phyloP scores from a whole-genome alignment of 2,797 vertebrate genomes.

The Psittacula echo region DNA sequence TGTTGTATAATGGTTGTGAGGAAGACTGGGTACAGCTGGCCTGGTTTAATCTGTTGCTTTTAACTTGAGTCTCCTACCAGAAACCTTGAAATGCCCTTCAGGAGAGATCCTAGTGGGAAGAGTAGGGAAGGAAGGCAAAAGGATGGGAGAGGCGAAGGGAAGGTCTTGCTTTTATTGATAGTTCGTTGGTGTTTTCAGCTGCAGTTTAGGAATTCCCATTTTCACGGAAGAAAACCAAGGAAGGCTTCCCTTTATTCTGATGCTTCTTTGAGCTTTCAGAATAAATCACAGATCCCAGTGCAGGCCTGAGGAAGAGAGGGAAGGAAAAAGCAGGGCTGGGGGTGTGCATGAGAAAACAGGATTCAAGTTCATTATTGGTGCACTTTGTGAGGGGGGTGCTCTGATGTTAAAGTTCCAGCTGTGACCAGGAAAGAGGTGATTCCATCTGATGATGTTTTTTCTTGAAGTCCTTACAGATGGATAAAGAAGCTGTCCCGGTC shows the following conservation, averaged over 20 bases:
- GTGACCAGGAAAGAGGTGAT: not conserved
- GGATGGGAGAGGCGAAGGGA: not conserved
- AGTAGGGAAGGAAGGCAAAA: not conserved
- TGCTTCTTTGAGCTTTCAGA: not conserved
- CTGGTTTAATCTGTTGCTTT: not conserved
- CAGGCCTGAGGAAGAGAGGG: not conserved
- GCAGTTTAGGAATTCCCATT: not conserved
- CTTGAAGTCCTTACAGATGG: constrained; percentile 64
- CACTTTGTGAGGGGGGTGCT: not conserved
- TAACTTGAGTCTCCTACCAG: not conserved
- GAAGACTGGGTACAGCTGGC: not conserved
- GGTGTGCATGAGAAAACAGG: not conserved
- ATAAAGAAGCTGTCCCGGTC: constrained; percentile 65
- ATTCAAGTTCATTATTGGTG: not conserved
- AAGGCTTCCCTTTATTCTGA: not conserved
- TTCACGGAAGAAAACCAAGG: not conserved
- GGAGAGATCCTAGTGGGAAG: not conserved
- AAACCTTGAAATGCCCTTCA: constrained; percentile 57
- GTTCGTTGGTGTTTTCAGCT: not conserved
- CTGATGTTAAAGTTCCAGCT: not conserved
- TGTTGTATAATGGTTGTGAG: not conserved
- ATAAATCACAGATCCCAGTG: not conserved
- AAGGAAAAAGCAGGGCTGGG: not conserved
- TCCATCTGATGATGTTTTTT: not conserved
- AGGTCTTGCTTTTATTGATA: not conserved